phyloP scores from a whole-genome alignment of 1,140 invertebrate genomes.

The Oncopeltus fasciatus region DNA sequence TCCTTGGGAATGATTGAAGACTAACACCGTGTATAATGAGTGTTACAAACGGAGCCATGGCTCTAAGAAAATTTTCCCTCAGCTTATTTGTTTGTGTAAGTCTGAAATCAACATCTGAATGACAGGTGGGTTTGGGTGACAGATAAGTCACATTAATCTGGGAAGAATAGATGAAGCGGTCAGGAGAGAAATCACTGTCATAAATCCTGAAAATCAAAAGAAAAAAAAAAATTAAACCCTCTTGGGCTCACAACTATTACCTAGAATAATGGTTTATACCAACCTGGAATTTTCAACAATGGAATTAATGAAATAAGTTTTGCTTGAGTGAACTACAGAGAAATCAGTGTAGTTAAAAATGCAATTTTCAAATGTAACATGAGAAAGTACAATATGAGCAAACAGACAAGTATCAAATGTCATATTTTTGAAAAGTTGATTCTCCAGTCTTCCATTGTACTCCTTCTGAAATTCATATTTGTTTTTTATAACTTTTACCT shows the following conservation, averaged over 20 bases:
- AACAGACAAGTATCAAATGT: constrained; percentile 34
- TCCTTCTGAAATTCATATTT: constrained; percentile 12
- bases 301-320: constrained; percentile 35
- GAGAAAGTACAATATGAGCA: constrained; percentile 34
- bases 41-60: constrained; percentile 3
- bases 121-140: constrained; percentile 33
- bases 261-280: constrained; percentile 4
- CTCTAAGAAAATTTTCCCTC: constrained; percentile 5
- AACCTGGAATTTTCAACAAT: constrained; percentile 34
- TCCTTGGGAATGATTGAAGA: background rate
- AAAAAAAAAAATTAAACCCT: background rate
- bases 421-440: constrained; percentile 30
- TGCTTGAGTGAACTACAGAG: constrained; percentile 33
- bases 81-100: constrained; percentile 22
- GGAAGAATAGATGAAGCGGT: constrained; percentile 33
- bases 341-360: constrained; percentile 32
- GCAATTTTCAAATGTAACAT: constrained; percentile 34
- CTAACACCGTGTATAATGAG: background rate
- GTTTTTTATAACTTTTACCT: background rate
- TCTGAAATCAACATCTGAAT: constrained; percentile 31
- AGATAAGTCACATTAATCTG: background rate
- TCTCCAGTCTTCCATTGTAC: constrained; percentile 32
- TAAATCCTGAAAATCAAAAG: constrained; percentile 29
- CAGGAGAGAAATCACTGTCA: constrained; percentile 35
- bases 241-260: background rate